A percentile compares a stretch with the other conserved stretches of the same genome.
Conservation (phyloP, 2,113 vertebrate species). For the Poecilia latipinna region DNA sequence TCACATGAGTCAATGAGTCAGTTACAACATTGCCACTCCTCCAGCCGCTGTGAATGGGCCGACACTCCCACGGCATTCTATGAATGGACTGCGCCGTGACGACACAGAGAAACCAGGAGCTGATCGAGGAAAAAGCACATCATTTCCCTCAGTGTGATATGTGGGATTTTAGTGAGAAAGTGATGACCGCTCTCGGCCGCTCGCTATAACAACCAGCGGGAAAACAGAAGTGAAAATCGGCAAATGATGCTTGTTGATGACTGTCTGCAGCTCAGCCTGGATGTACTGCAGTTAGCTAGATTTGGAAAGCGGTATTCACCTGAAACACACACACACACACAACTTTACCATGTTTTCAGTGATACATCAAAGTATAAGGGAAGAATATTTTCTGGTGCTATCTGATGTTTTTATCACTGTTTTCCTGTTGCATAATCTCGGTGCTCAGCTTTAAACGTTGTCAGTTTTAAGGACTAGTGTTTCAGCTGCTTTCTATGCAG, state of each 20-base stretch:
- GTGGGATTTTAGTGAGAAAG: background rate
- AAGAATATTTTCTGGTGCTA: too few relatives aligned
- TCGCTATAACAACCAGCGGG: background rate
- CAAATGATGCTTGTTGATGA: background rate
- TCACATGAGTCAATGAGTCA: constrained; percentile 1
- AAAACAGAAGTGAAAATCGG: constrained; percentile 57
- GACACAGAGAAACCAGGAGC: background rate
- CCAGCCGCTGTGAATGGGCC: constrained; percentile 7
- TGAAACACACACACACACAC: too few relatives aligned
- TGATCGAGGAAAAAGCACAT: constrained; percentile 3
- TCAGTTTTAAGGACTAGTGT: too few relatives aligned
- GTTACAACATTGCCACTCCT: constrained; percentile 4
- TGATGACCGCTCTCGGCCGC: constrained; percentile 12
- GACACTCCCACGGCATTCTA: constrained; percentile 17
- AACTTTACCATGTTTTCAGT: background rate
- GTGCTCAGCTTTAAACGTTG: too few relatives aligned
- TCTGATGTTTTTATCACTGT: too few relatives aligned
- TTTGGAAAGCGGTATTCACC: too few relatives aligned
- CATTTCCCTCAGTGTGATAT: background rate
- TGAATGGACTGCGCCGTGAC: constrained; percentile 13
- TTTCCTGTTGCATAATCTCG: too few relatives aligned
- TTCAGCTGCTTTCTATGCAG: too few relatives aligned
- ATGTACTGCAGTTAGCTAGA: background rate
- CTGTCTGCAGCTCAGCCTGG: background rate
- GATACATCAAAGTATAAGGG: background rate